Percentiles rank a stretch among this genome's conserved stretches.
Evolutionary conservation across 2,888 invertebrate genomes (phyloP).

Genomic region (Drosophila demipolita): DNA sequence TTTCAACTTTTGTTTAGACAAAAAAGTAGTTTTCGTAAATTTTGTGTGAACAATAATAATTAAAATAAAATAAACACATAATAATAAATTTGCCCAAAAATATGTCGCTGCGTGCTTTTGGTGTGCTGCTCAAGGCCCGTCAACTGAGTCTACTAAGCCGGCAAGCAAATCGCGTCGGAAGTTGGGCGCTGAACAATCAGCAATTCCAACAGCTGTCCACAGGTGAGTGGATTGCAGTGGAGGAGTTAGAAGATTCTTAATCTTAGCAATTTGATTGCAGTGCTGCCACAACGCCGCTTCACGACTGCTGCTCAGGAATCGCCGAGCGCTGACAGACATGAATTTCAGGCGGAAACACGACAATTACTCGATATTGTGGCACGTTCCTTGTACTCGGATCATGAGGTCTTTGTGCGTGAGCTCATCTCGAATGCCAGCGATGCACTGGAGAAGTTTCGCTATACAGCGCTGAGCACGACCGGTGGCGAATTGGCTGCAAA

Average conservation of each 20-base stretch:
- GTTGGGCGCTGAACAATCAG: conserved; percentile 8
- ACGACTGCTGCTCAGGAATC: conserved; percentile 47
- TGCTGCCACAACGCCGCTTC: conserved; percentile 24
- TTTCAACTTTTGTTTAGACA: conserved; percentile 21
- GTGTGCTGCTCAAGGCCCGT: conserved; percentile 36
- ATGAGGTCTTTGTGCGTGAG: conserved; percentile 98
- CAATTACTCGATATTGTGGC: conserved; percentile 99
- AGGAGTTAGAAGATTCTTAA: not conserved
- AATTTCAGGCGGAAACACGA: conserved; percentile 98
- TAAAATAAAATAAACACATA: not conserved
- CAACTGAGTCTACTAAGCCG: conserved; percentile 33
- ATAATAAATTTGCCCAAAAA: not conserved
- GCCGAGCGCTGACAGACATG: conserved; percentile 88
- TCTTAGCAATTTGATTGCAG: conserved; percentile 13
- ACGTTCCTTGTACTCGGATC: conserved; percentile 97
- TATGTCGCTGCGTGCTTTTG: conserved; percentile 41
- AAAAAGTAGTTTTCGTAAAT: conserved; percentile 9
- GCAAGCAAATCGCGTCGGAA: conserved; percentile 29
- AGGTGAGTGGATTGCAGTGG: conserved; percentile 14
- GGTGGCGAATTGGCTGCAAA: conserved; percentile 86
- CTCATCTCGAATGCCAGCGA: conserved; percentile 98
- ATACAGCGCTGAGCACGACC: conserved; percentile 87
- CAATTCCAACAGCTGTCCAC: not conserved
- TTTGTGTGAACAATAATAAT: not conserved
- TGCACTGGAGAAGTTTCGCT: conserved; percentile 97